Percentiles rank a stretch among this genome's conserved stretches.
phyloP scores from a whole-genome alignment of 1,140 invertebrate genomes.

The Venustaconcha ellipsiformis region DNA sequence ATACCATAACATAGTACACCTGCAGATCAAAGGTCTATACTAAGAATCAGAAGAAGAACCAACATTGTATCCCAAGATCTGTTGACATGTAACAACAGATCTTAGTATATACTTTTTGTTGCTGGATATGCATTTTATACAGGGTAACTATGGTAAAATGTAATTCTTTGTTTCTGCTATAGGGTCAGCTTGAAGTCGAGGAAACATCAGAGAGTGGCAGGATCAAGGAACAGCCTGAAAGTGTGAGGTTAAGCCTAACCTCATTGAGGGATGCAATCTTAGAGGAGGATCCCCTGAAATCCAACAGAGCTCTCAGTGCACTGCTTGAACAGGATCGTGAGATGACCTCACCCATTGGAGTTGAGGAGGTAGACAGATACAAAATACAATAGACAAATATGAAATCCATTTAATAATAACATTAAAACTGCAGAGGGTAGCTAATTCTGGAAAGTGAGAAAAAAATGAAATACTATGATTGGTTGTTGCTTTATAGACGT shows the following conservation, averaged over 20 bases:
- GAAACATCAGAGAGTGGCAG: conserved; percentile 42
- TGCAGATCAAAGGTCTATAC: no score
- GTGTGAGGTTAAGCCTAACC: conserved; percentile 37
- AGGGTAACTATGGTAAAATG: background rate
- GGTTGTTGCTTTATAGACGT: no score
- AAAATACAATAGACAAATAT: conserved; percentile 16
- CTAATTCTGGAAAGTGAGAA: no score
- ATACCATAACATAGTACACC: no score
- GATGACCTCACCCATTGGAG: conserved; percentile 42
- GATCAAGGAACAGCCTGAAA: conserved; percentile 37
- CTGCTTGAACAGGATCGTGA: conserved; percentile 54
- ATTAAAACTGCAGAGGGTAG: background rate
- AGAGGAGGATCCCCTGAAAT: conserved; percentile 54
- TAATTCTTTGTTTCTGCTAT: conserved; percentile 11
- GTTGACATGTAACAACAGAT: no score
- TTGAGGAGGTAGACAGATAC: conserved; percentile 57
- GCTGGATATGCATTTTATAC: no score
- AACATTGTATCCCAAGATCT: no score
- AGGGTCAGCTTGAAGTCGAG: conserved; percentile 49
- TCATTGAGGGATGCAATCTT: conserved; percentile 40
- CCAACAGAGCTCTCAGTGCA: conserved; percentile 51
- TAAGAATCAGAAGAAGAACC: no score
- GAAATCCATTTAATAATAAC: background rate
- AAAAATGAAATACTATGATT: no score
- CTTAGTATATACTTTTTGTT: no score